Evolutionary conservation across 1,140 invertebrate genomes (phyloP), one percentile per base, ranked within the genome.

Genomic region (Chironomus striatipennis): DNA sequence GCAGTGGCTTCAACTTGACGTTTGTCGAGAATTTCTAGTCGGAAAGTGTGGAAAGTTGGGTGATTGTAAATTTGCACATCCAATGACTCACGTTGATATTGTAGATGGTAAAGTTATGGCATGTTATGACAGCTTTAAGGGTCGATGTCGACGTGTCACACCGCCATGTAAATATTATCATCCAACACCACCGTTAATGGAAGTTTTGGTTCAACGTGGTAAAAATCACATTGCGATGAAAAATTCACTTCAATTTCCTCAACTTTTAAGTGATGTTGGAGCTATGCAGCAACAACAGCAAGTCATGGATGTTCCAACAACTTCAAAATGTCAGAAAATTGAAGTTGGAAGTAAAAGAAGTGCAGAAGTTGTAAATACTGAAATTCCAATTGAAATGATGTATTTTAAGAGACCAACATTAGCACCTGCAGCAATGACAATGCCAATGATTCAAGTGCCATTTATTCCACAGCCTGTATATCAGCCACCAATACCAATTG

Each of bases 151-250:
- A 21, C 65, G 65, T 18, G 18, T 70, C 9, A 18, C 65, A 70
- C 65, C 65, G 17, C 65, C 20, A 20, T 70, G 65, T 6, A 70
- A 70, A 70, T 70, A 18, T 70, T 70, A 20, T 70, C 65, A 70
- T 20, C 65, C 65, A 20, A 18, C 65, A 18, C 17, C 65, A 1
- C 65, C 17, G 7, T 18, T 70, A 20, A 70, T 70, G 17, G 65
- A 70, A 21, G 17, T 20, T 8, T 8, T 70, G 2, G 9, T 21
- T 5, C 8, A 9, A 20, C 65, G 65, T 21, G 65, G 65, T 1
- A 15, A 17, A 1, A 70, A 70, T 70, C 17, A 70, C 6, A 18
- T 70, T 15, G 65, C 65, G 4, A 70, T 70, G 17, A 70, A 70
- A 21, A 70, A 7, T 70, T 18, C n/a, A 70, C 0, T 70, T 2